phyloP scores from a whole-genome alignment of 2,797 vertebrate genomes.

The Mionectes olivaceus region DNA sequence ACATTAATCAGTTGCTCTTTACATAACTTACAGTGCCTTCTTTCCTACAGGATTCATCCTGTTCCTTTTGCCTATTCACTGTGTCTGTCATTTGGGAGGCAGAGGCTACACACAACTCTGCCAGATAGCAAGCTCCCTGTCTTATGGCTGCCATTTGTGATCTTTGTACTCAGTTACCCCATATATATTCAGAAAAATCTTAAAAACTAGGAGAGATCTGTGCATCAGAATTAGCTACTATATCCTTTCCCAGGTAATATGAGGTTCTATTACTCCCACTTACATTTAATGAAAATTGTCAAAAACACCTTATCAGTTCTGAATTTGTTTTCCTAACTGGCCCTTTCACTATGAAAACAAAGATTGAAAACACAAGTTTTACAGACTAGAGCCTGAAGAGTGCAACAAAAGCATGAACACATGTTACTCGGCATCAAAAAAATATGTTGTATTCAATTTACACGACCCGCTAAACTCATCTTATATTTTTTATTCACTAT shows the following conservation, averaged over 20 bases:
- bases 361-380: neutral
- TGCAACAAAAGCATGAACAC: neutral
- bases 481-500: neutral
- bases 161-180: neutral
- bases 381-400: neutral
- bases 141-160: neutral
- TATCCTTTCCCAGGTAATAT: neutral
- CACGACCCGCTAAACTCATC: neutral
- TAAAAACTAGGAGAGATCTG: neutral
- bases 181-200: neutral
- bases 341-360: neutral
- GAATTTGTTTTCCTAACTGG: neutral
- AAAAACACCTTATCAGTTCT: neutral
- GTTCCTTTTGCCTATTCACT: neutral
- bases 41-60: neutral
- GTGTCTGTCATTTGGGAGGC: neutral
- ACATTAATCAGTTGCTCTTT: conserved; percentile 32
- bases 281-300: neutral
- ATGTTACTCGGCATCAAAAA: neutral
- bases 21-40: neutral
- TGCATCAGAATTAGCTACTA: neutral
- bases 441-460: neutral
- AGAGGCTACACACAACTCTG: neutral
- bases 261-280: neutral
- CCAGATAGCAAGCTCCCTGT: neutral